Conservation (phyloP, 1,140 invertebrate genomes). For the Pseudobourletiella spinata region DNA sequence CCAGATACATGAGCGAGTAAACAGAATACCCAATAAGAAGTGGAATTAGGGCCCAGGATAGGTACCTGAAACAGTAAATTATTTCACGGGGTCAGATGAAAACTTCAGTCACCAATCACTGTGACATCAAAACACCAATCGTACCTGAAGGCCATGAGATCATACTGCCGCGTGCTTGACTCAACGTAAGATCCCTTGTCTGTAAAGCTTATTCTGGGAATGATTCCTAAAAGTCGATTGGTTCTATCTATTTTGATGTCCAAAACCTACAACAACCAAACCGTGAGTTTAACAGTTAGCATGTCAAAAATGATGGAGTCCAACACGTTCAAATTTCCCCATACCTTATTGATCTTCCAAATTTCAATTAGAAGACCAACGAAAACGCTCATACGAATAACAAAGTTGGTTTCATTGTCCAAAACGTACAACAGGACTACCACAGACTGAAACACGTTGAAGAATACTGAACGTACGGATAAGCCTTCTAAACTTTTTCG, state of each 20-base stretch:
- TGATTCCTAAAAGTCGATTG: slow-evolving; percentile 60
- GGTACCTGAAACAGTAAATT: slow-evolving; percentile 54
- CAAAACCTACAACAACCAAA: slow-evolving; percentile 47
- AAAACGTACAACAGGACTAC: slow-evolving; percentile 93
- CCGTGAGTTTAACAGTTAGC: neutral
- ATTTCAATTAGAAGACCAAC: slow-evolving; percentile 94
- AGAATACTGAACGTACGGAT: slow-evolving; percentile 97
- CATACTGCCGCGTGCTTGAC: slow-evolving; percentile 90
- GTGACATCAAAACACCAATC: neutral
- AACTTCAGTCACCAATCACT: neutral
- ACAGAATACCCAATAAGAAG: slow-evolving; percentile 83
- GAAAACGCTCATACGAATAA: slow-evolving; percentile 84
- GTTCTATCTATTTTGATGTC: slow-evolving; percentile 73
- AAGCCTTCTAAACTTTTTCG: slow-evolving; percentile 93
- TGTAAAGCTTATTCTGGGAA: slow-evolving; percentile 70
- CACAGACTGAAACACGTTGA: slow-evolving; percentile 94
- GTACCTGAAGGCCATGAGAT: slow-evolving; percentile 75
- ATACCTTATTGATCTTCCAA: slow-evolving; percentile 98
- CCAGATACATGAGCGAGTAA: slow-evolving; percentile 93
- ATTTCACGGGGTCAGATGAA: no score
- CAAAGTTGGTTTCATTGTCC: slow-evolving; percentile 96
- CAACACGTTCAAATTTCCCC: no score
- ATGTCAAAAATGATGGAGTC: no score
- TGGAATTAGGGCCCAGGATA: slow-evolving; percentile 93
- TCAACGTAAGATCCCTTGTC: slow-evolving; percentile 96